Conservation (phyloP, 2,888 invertebrate genomes). For the Octonoba sinensis region DNA sequence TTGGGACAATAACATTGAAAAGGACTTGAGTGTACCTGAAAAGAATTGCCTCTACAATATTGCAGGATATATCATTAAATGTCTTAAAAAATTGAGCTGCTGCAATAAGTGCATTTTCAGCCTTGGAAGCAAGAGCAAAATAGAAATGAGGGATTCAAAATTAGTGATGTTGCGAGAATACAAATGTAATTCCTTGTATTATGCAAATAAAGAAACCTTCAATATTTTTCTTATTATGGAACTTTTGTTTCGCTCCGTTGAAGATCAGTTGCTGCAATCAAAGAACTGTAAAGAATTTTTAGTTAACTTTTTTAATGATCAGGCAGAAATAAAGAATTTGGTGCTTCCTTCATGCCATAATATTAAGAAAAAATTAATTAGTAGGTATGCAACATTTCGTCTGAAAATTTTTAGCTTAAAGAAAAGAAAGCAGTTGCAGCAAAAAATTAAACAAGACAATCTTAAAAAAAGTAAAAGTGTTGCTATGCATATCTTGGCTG, state of each 20-base stretch:
- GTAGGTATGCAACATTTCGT: neutral
- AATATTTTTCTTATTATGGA: neutral
- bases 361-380: neutral
- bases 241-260: neutral
- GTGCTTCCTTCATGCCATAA: neutral
- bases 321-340: neutral
- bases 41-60: neutral
- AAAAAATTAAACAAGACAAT: neutral
- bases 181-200: neutral
- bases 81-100: neutral
- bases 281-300: neutral
- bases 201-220: neutral
- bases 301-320: neutral
- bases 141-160: neutral
- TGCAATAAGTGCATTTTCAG: neutral
- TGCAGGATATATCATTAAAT: neutral
- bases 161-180: neutral
- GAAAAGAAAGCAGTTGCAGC: neutral
- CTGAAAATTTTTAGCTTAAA: neutral
- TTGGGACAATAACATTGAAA: too few species aligned
- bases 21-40: neutral
- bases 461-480: neutral
- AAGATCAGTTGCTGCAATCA: neutral
- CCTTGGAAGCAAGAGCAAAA: neutral
- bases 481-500: neutral